These are phyloP conservation scores for Acanthopagrus latus DNA, from an alignment of 2,797 vertebrate species.

Conservation along the genomic window DNA sequence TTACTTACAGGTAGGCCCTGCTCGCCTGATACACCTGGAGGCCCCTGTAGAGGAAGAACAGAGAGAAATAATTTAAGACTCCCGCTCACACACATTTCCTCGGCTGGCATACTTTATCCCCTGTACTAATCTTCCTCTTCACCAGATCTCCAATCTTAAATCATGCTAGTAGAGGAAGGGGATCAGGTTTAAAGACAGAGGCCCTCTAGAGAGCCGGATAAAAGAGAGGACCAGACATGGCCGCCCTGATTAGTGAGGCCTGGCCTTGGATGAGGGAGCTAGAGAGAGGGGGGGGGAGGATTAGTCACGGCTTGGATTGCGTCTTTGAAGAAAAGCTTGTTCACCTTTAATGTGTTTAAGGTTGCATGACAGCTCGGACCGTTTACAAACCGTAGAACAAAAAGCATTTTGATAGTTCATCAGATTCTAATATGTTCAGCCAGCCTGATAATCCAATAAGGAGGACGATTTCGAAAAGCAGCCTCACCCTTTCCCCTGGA, in stretches of 20 bases:
- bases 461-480: conserved; percentile 16
- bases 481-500: conserved; percentile 86
- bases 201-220: conserved; percentile 58
- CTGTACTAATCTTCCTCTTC: conserved; percentile 60
- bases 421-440: conserved; percentile 53
- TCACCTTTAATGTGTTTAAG: conserved; percentile 73
- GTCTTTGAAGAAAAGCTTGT: conserved; percentile 76
- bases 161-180: conserved; percentile 55
- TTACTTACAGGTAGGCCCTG: conserved; percentile 89
- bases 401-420: conserved; percentile 63
- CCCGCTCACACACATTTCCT: conserved; percentile 14
- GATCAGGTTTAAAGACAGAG: conserved; percentile 75
- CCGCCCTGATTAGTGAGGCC: conserved; percentile 70
- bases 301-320: conserved; percentile 70
- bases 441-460: conserved; percentile 56
- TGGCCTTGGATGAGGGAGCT: conserved; percentile 47
- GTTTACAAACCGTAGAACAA: conserved; percentile 61
- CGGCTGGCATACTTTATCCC: conserved; percentile 31
- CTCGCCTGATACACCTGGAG: conserved; percentile 84
- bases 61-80: conserved; percentile 20
- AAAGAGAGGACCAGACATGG: conserved; percentile 65
- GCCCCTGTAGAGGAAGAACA: conserved; percentile 83
- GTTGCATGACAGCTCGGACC: conserved; percentile 57
- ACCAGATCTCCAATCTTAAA: conserved; percentile 60
- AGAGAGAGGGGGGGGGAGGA: conserved; percentile 53